Base-by-base conservation (phyloP, 2,797 vertebrate genomes). In the Apogon talboti region DNA sequence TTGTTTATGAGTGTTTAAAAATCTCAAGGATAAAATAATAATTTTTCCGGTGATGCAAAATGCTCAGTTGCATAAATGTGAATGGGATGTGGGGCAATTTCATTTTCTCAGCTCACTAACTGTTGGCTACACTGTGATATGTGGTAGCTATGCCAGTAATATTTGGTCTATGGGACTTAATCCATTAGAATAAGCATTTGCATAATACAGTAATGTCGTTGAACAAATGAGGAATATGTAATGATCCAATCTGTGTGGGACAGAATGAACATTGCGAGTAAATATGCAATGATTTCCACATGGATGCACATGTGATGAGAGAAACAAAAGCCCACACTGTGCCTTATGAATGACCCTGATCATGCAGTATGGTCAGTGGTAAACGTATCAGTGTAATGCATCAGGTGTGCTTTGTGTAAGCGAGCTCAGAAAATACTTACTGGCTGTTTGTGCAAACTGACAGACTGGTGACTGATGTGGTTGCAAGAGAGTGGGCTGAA, bases 51-150 rank as follows among this genome's bases (percentile, higher is more conserved):
- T 79, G 54, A 73, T 66, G 65, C 66, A 77, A 66, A 87, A 75
- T 64, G 81, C 74, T 83, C 71, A 37, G 41, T 73, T 81, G 72
- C 79, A 85, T 84, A 87, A 87, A 82, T 45, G 74, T 78, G 66
- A 51, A 87, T 62, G 71, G 76, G 81, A 84, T 67, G 79, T 77
- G 62, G 75, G 76, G 84, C 83, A 82, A 91, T 92, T 87, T 85
- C 78, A 91, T 91, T 91, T 91, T 78, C 87, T 76, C 88, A 90
- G 85, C 87, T 90, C 91, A 88, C 89, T 92, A 88, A 91, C 87
- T 87, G 87, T 91, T 91, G 90, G 89, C 87, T 84, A 88, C 86
- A 87, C 65, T 48, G 80, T 83, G 76, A 81, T 76, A 83, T 83
- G 86, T 68, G 79, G 81, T 83, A 87, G 87, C 86, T 79, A 76